phyloP scores from a whole-genome alignment of 2,113 vertebrate genomes.

The Triplophysa dalaica region DNA sequence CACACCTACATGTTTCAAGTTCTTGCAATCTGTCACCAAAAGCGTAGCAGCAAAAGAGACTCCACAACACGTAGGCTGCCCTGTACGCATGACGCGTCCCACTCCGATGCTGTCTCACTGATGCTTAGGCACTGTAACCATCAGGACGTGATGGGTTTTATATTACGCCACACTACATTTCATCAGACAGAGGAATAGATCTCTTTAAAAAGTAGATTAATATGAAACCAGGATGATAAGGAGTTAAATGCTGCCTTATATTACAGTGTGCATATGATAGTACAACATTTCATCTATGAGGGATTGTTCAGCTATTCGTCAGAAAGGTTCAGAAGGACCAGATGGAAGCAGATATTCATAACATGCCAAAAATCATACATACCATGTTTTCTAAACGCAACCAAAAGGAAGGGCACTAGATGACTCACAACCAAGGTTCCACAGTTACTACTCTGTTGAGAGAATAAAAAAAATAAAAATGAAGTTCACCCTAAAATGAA shows the following conservation, averaged over 20 bases:
- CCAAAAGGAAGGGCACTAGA: not conserved
- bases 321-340: not conserved
- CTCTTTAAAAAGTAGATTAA: slow-evolving; percentile 1
- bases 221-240: slow-evolving; percentile 55
- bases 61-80: slow-evolving; percentile 62
- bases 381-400: not conserved
- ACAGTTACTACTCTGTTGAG: too few species aligned
- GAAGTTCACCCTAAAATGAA: too few species aligned
- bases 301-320: slow-evolving; percentile 68
- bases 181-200: not conserved
- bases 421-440: not conserved
- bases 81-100: slow-evolving; percentile 67
- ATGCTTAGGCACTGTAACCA: slow-evolving; percentile 21
- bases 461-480: too few species aligned
- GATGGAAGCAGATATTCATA: slow-evolving; percentile 4
- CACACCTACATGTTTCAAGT: slow-evolving; percentile 42
- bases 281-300: slow-evolving; percentile 70
- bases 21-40: slow-evolving; percentile 59
- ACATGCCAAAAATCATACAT: not conserved
- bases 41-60: slow-evolving; percentile 56
- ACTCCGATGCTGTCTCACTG: slow-evolving; percentile 59
- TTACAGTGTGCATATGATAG: slow-evolving; percentile 69
- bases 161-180: not conserved
- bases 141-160: slow-evolving; percentile 19
- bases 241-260: slow-evolving; percentile 63